Evolutionary conservation across 2,888 invertebrate genomes (phyloP).

Genomic region (Kuschelorhynchus macadamiae): DNA sequence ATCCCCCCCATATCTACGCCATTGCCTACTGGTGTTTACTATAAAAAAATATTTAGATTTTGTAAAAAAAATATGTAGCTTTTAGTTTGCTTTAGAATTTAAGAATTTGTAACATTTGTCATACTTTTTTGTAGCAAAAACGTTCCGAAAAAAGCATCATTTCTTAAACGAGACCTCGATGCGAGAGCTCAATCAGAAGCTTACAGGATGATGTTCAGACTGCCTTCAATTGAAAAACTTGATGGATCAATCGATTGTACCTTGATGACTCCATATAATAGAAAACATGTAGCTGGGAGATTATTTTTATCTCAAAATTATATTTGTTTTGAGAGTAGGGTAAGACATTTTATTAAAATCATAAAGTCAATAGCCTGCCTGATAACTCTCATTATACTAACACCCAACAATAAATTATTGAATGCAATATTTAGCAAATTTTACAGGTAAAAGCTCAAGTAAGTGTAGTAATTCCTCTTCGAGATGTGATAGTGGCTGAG

Average conservation of each 20-base stretch:
- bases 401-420: background rate
- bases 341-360: conserved; percentile 72
- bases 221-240: conserved; percentile 91
- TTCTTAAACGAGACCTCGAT: conserved; percentile 94
- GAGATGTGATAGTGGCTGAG: conserved; percentile 84
- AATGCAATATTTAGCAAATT: conserved; percentile 61
- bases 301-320: conserved; percentile 95
- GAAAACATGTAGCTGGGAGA: conserved; percentile 88
- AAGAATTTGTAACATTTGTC: too few species aligned
- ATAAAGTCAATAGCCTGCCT: background rate
- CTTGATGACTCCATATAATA: conserved; percentile 96
- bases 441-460: conserved; percentile 81
- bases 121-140: conserved; percentile 80
- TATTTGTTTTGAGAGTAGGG: conserved; percentile 95
- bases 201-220: conserved; percentile 86
- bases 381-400: background rate
- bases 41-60: too few species aligned
- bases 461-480: conserved; percentile 89
- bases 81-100: too few species aligned
- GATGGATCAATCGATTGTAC: conserved; percentile 95
- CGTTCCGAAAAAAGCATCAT: conserved; percentile 90
- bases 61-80: too few species aligned
- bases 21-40: too few species aligned
- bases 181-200: conserved; percentile 94
- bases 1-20: too few species aligned